Evolutionary conservation across 2,888 invertebrate species (phyloP), one percentile per base, ranked within the genome.

Genomic region (Apamea monoglypha): DNA sequence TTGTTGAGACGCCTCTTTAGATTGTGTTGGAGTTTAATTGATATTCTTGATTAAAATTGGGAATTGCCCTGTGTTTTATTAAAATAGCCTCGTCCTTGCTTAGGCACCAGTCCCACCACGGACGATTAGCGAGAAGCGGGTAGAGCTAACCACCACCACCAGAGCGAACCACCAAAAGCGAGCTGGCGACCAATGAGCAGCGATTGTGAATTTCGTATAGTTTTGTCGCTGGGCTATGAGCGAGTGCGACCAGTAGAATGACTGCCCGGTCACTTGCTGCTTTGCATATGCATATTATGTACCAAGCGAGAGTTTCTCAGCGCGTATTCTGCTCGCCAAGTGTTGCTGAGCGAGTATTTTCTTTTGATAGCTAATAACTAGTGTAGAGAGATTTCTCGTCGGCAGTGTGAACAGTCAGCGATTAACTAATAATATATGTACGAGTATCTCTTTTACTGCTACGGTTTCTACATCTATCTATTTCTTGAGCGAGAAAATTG

Each of bases 31-130:
- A 64, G 10, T 83, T 66, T 74, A 78, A 83, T 78, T 83, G 78
- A 61, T 74, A 29, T 70, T 78, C 78, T 82, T 78, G 61, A 83
- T 83, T 82, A 83, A 83, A 84, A 74, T 70, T 71, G 50, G 68
- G n/a, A 25, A 21, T 59, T 4, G 32, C n/a, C 18, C 16, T 25
- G 36, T 40, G 25, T 50, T 47, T 81, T 74, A 68, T 68, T 80
- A 16, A 63, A 56, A 69, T 75, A 4, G 47, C 36, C 18, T 5
- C 12, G n/a, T 29, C 5, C 8, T 44, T 73, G 21, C 12, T 67
- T 40, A 56, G 56, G 56, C 12, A 56, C 25, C n/a, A n/a, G 56
- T n/a, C 12, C 5, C 56, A 56, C 56, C 12, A 59, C n/a, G 4
- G n/a, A 56, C 12, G 56, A 5, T 59, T 12, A 59, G 56, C 56